Percentiles rank a stretch among this genome's conserved stretches.
Conservation (phyloP, 2,113 vertebrate genomes). For the Irena cyanogastra region DNA sequence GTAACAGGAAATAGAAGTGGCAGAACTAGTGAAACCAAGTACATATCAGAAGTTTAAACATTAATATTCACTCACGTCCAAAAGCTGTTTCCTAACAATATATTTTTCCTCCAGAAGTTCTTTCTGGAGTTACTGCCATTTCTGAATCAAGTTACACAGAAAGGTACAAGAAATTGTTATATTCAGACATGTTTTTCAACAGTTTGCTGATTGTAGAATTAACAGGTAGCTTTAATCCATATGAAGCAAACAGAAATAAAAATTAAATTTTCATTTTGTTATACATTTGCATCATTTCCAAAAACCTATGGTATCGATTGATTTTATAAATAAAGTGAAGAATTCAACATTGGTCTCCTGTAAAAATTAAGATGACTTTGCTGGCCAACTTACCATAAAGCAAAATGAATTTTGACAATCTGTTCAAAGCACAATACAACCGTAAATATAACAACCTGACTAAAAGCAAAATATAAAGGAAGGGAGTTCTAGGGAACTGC, state of each 20-base stretch:
- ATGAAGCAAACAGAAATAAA: not conserved
- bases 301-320: not conserved
- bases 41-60: not conserved
- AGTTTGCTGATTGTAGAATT: not conserved
- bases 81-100: not conserved
- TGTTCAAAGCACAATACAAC: not conserved
- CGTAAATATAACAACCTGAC: not conserved
- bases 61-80: not conserved
- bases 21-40: conserved; percentile 1
- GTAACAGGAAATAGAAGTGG: conserved; percentile 15
- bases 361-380: not conserved
- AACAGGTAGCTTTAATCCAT: not conserved
- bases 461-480: conserved; percentile 1
- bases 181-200: not conserved
- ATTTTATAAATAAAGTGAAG: not conserved
- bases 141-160: not conserved
- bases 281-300: not conserved
- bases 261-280: not conserved
- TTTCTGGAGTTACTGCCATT: not conserved
- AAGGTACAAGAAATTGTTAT: not conserved
- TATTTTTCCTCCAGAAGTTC: not conserved
- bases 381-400: not conserved
- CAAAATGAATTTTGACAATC: conserved; percentile 6
- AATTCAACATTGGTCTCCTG: not conserved
- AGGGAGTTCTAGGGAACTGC: not conserved